Evolutionary conservation across 2,113 vertebrate species (phyloP), one percentile per base, ranked within the genome.

Genomic region (Pseudopodoces humilis): DNA sequence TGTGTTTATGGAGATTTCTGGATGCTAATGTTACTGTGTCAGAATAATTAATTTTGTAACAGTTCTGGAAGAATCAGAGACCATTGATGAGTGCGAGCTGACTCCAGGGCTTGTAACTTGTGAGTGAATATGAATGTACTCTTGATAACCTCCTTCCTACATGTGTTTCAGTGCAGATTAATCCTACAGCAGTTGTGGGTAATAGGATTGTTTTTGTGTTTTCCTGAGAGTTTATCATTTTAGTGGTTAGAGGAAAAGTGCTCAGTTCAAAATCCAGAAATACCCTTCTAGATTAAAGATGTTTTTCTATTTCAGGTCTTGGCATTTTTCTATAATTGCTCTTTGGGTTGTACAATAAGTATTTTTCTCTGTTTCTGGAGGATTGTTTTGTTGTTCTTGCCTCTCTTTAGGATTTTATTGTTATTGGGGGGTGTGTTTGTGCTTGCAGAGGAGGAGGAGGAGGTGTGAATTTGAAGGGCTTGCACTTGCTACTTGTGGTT

Each of bases 1-100:
- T 1, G 1, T 25, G 4, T 56, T n/a, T 28, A 3, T 25, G 33
- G 28, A 21, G 11, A 28, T 58, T 87, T 87, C 50, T 49, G 41
- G 13, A 28, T 69, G 30, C 11, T 41, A 5, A 22, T 0, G 0
- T 70, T 68, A 39, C 33, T 76, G 65, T 62, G 22, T 64, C 23
- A 30, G n/a, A 50, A 78, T 20, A 63, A 55, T 65, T 59, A 22
- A 41, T 56, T 65, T 62, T 7, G 11, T 31, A 44, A 24, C 18
- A 71, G 47, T 58, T 86, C 17, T 69, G 18, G 47, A 50, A n/a
- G 25, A 78, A 47, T 28, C 9, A 11, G 46, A 13, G 28, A 11
- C 15, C 76, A 1, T 22, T 76, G 6, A 24, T 30, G 41, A 4
- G 20, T 78, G 39, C 79, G 49, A 76, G 59, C 33, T 78, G 23